Percentiles rank a stretch among this genome's conserved stretches.
Conservation (phyloP, 2,797 vertebrate genomes). For the Chelonia mydas region DNA sequence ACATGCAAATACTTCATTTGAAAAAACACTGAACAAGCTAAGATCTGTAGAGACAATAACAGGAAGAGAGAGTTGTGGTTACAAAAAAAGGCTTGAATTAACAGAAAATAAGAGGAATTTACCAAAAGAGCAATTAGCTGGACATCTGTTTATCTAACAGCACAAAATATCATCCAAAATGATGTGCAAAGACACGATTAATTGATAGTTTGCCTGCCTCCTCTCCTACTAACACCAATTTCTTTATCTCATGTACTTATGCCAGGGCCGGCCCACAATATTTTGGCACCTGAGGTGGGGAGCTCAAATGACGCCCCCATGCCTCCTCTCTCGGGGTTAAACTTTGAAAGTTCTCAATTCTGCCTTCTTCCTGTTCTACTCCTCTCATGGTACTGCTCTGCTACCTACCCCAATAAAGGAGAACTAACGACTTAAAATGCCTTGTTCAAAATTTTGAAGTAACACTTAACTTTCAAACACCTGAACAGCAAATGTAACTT, state of each 20-base stretch:
- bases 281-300: no score
- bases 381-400: no score
- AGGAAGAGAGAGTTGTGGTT: background rate
- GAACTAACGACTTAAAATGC: no score
- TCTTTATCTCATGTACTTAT: background rate
- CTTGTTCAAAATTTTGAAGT: no score
- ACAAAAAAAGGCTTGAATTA: background rate
- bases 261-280: no score
- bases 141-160: background rate
- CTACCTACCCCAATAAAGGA: no score
- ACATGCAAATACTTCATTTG: slow-evolving; percentile 24
- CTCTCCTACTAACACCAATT: background rate
- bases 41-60: background rate
- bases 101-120: background rate
- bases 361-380: no score
- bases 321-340: no score
- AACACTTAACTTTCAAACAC: no score
- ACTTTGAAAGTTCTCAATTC: no score
- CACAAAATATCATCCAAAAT: background rate
- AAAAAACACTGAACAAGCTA: background rate
- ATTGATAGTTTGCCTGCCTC: background rate
- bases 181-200: background rate
- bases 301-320: no score
- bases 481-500: no score
- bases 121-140: background rate